Evolutionary conservation across 2,888 invertebrate species (phyloP), one percentile per base, ranked within the genome.

Genomic region (Temnothorax rugatulus): DNA sequence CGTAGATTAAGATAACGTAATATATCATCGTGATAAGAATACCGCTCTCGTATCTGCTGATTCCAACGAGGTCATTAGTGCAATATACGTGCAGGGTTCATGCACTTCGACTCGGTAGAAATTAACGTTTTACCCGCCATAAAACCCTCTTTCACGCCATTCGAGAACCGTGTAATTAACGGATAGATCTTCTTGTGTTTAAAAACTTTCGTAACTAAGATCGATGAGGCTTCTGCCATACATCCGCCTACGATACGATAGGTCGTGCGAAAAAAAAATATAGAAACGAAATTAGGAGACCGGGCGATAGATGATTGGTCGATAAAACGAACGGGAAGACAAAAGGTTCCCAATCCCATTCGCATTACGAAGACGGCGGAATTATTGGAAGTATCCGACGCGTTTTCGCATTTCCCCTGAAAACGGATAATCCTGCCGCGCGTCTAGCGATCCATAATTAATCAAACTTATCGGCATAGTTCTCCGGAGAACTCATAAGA

Each of bases 181-280:
- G 66, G 29, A 77, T 54, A 77, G 54, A 54, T 61, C 29, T 77
- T 54, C 54, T 77, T 77, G 68, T 29, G 66, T 77, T 77, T 77
- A 54, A 77, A 77, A 77, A 77, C 77, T 77, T 77, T 57, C 44
- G 68, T 66, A 77, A 77, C 77, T 77, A 77, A 77, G 68, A 77
- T 66, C 66, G 68, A 77, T 77, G 66, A 57, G 15, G 54, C 29
- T 54, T 54, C 41, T n/a, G 52, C 64, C 52, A 41, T 29, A 38
- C 15, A 61, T 59, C 13, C 73, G 73, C 9, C n/a, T 57, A 59
- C 34, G 38, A 41, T 44, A 25, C 76, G 66, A 64, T 52, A 41
- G 41, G 4, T 64, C 3, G 54, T 68, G 29, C 9, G 5, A 50
- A 50, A 61, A 38, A 38, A 52, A 57, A 44, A 68, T 66, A 77